Base-by-base conservation (phyloP, 2,113 vertebrate genomes). In the Mus musculus region DNA sequence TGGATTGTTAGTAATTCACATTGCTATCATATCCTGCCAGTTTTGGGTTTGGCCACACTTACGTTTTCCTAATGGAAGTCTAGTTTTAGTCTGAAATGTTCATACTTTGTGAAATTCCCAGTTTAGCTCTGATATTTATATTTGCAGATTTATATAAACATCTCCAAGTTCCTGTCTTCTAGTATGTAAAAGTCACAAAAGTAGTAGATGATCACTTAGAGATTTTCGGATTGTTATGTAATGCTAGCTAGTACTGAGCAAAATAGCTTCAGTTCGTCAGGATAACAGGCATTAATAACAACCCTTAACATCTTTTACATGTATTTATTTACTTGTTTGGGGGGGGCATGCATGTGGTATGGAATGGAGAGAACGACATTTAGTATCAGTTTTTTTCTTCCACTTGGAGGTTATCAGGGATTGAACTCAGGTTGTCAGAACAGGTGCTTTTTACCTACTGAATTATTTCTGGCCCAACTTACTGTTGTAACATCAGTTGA, bases 1-100 rank as follows among this genome's bases (percentile, higher is more conserved):
- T 94, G 49, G 56, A 54, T 91, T 72, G 28, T 89, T 95, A 30
- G 12, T 90, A 19, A 93, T 92, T 92, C 84, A 61, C 65, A 12
- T 93, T 88, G 33, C 10, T 88, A 24, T 89, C 93, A 77, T 96
- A 82, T 92, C 75, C 49, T 89, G 39, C 11, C 39, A 82, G 77
- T 93, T 95, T 96, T 87, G 26, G 95, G 17, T 88, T 96, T 69
- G 76, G 46, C 94, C 49, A 95, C 12, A 24, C 85, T 72, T 73
- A 82, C 28, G 46, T 84, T 78, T 94, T 93, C 13, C 39, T 93
- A 93, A 89, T 95, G 91, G 54, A 95, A 95, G 86, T 73, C 8
- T 6, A 94, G 1, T 91, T 96, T 95, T 95, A 94, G 46, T 88
- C 71, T 90, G 77, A 96, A 36, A 84, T 5, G 49, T 69, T 28